phyloP scores from a whole-genome alignment of 2,797 vertebrate species.

The Hippoglossus hippoglossus region DNA sequence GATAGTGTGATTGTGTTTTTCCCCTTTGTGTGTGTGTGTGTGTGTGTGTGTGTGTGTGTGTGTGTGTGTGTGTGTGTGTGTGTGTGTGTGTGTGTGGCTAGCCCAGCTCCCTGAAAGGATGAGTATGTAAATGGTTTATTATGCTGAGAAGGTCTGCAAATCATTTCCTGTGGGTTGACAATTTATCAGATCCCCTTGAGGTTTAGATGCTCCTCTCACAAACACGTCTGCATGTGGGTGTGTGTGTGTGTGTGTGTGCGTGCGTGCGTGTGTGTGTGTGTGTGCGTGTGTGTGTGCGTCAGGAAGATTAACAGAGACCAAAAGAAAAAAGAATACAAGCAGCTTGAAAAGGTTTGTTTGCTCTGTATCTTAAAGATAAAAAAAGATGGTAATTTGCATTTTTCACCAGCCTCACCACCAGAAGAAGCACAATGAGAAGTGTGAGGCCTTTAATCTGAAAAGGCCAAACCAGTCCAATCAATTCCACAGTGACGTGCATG shows the following conservation, averaged over 20 bases:
- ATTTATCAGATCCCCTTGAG: slow-evolving; percentile 77
- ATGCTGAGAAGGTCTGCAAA: slow-evolving; percentile 78
- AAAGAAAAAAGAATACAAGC: neutral
- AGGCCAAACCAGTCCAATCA: neutral
- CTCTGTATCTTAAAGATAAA: neutral
- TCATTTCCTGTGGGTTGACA: slow-evolving; percentile 82
- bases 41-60: slow-evolving; percentile 33
- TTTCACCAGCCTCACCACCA: slow-evolving; percentile 26
- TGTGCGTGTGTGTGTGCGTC: neutral
- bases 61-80: slow-evolving; percentile 11
- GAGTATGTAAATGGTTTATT: slow-evolving; percentile 77
- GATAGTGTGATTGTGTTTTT: slow-evolving; percentile 24
- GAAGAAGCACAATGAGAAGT: slow-evolving; percentile 3
- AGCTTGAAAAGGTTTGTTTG: slow-evolving; percentile 21
- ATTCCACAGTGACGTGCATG: slow-evolving; percentile 5
- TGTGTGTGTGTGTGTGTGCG: slow-evolving; percentile 8
- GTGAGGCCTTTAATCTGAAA: slow-evolving; percentile 20
- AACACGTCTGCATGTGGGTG: slow-evolving; percentile 37
- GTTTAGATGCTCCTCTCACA: slow-evolving; percentile 67
- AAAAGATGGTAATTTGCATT: slow-evolving; percentile 30
- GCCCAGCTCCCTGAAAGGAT: slow-evolving; percentile 57
- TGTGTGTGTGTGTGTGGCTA: slow-evolving; percentile 40
- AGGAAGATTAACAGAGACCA: neutral
- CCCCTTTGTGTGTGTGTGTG: slow-evolving; percentile 36
- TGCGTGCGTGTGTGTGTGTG: slow-evolving; percentile 22